Conservation (phyloP, 2,888 invertebrate species). For the Theretra japonica region DNA sequence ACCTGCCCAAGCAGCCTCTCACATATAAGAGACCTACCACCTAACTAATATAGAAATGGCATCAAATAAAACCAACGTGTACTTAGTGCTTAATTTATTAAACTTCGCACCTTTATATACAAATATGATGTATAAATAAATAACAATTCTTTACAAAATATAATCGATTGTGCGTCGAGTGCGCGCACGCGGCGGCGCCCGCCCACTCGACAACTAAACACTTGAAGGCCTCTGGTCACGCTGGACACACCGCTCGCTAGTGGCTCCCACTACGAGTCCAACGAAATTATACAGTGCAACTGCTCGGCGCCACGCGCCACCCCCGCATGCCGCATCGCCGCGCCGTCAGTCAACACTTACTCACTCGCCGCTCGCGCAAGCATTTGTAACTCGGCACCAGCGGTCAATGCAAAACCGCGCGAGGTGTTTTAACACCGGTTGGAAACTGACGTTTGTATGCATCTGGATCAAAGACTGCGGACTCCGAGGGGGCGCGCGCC, state of each 20-base stretch:
- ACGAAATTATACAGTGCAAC: conserved; percentile 31
- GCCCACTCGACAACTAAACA: conserved; percentile 56
- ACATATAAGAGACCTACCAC: no score
- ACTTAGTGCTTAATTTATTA: conserved; percentile 79
- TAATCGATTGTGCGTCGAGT: conserved; percentile 64
- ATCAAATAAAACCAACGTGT: conserved; percentile 62
- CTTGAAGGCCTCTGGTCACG: conserved; percentile 69
- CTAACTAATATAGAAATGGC: conserved; percentile 39
- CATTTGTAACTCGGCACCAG: neutral
- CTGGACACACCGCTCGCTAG: conserved; percentile 31
- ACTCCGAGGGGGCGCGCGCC: neutral
- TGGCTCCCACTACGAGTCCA: neutral
- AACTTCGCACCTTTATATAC: conserved; percentile 82
- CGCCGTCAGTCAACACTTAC: no score
- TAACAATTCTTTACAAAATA: conserved; percentile 83
- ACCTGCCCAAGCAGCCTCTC: no score
- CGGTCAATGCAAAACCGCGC: neutral
- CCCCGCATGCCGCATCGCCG: no score
- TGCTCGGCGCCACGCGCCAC: neutral
- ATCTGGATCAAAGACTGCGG: neutral
- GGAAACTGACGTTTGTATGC: neutral
- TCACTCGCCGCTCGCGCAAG: neutral
- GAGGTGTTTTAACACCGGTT: neutral
- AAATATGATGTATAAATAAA: conserved; percentile 83
- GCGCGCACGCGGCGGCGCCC: conserved; percentile 36